These are phyloP conservation scores for Macrochelys suwanniensis DNA, from an alignment of 2,797 vertebrate species.

Conservation along the genomic window DNA sequence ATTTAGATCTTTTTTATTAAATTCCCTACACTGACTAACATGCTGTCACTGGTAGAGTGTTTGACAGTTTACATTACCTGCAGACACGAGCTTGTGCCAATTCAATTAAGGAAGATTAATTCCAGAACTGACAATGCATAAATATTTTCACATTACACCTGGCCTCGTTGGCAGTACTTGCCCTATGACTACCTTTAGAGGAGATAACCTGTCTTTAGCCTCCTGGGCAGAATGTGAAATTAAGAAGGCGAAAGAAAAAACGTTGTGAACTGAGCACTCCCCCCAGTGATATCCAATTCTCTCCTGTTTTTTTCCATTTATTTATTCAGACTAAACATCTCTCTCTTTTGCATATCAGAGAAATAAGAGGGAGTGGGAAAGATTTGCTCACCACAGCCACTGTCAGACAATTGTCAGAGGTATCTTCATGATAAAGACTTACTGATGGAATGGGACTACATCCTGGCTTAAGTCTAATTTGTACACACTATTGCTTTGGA, in stretches of 20 bases:
- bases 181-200: conserved; percentile 41
- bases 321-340: conserved; percentile 34
- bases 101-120: conserved; percentile 79
- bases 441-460: not conserved
- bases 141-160: conserved; percentile 79
- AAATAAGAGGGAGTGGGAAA: conserved; percentile 40
- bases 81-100: conserved; percentile 74
- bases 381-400: not conserved
- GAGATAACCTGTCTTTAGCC: conserved; percentile 62
- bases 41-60: conserved; percentile 69
- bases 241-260: conserved; percentile 57
- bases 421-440: conserved; percentile 43
- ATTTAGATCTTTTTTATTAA: conserved; percentile 71
- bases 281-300: not conserved
- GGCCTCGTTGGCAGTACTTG: conserved; percentile 72
- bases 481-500: conserved; percentile 44
- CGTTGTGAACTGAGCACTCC: conserved; percentile 47
- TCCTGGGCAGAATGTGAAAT: conserved; percentile 73
- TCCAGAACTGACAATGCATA: conserved; percentile 77
- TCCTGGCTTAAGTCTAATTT: conserved; percentile 39
- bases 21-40: conserved; percentile 74
- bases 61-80: conserved; percentile 80
- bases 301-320: not conserved
- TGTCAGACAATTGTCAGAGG: conserved; percentile 49
- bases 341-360: conserved; percentile 13